phyloP scores from a whole-genome alignment of 2,113 vertebrate species.

The Mirza zaza region DNA sequence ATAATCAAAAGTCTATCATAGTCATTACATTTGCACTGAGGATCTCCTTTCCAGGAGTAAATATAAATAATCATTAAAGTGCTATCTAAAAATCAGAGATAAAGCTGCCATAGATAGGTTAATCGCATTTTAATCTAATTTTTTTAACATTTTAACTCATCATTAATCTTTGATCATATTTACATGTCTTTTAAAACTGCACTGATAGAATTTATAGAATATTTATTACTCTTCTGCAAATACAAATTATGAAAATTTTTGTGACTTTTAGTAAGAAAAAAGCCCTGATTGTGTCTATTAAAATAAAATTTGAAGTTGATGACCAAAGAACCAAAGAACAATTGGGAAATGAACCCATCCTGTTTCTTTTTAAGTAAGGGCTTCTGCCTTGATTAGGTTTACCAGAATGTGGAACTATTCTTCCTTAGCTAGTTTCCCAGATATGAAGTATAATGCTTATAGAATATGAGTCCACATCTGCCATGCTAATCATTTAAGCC shows the following conservation, averaged over 20 bases:
- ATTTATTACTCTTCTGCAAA: not conserved
- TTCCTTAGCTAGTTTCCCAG: not conserved
- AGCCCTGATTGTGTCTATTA: not conserved
- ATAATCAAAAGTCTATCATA: not conserved
- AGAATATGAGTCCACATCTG: not conserved
- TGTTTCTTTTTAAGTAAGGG: not conserved
- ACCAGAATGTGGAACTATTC: not conserved
- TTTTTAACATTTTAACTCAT: slow-evolving; percentile 36
- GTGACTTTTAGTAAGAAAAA: not conserved
- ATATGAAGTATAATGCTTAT: not conserved
- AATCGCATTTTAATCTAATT: slow-evolving; percentile 56
- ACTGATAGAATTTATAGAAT: not conserved
- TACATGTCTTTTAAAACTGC: not conserved
- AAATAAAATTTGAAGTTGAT: slow-evolving; percentile 19
- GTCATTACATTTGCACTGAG: not conserved
- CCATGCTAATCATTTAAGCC: not conserved
- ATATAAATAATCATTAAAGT: slow-evolving; percentile 41
- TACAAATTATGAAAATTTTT: slow-evolving; percentile 17
- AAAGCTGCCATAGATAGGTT: not conserved
- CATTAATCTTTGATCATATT: slow-evolving; percentile 43
- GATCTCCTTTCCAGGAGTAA: not conserved
- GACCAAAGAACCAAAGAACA: not conserved
- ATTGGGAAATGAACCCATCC: not conserved
- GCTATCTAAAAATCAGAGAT: not conserved
- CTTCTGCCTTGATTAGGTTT: not conserved